These are phyloP conservation scores for Struthidea cinerea DNA, from an alignment of 2,113 vertebrate genomes.

Conservation along the genomic window DNA sequence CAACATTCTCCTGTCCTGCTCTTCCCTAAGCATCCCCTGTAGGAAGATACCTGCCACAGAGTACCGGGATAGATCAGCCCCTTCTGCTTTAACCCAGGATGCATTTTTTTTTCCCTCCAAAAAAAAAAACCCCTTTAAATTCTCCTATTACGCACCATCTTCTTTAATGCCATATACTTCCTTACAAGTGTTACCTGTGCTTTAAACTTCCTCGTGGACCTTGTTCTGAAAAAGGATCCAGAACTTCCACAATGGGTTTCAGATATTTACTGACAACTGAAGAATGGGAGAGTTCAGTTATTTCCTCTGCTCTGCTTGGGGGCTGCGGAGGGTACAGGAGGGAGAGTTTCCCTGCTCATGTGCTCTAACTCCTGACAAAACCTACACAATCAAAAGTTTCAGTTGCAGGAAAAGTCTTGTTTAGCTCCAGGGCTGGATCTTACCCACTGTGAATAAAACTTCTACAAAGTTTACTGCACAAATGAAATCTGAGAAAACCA, in stretches of 20 bases:
- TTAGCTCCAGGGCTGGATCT: not conserved
- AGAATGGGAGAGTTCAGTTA: not conserved
- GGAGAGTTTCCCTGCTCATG: not conserved
- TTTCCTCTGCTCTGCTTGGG: not conserved
- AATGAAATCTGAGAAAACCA: not conserved
- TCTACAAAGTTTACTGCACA: not conserved
- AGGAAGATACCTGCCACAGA: not conserved
- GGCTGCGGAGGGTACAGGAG: not conserved
- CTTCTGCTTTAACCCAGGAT: not conserved
- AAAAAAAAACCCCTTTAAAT: not conserved
- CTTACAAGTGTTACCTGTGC: not conserved
- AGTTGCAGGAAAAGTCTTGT: not conserved
- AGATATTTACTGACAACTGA: not conserved
- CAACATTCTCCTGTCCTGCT: not conserved
- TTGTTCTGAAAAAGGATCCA: not conserved
- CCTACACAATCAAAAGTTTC: not conserved
- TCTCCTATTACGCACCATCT: not conserved
- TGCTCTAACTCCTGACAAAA: not conserved
- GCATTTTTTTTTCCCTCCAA: not conserved
- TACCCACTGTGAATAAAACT: not conserved
- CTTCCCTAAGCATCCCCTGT: not conserved
- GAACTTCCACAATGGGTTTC: not conserved
- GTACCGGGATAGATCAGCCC: not conserved
- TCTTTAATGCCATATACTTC: not conserved
- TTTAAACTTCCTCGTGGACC: not conserved